Conservation (phyloP, 1,140 invertebrate species). For the Orius insidiosus region DNA sequence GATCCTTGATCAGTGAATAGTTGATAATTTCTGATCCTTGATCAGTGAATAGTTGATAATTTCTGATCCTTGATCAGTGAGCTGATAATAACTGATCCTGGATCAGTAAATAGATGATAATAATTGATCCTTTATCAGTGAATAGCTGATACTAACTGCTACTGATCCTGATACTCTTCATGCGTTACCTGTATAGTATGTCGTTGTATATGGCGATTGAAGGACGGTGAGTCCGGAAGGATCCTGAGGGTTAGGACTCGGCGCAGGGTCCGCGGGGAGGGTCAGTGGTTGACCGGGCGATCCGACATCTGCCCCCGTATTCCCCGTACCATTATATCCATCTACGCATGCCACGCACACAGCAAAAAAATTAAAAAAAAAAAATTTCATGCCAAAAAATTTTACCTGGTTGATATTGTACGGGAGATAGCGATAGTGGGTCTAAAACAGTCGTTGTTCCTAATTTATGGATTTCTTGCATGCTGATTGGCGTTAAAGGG, state of each 20-base stretch:
- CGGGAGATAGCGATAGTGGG: constrained; percentile 18
- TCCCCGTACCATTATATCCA: not conserved
- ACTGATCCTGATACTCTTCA: no score
- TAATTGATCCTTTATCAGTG: no score
- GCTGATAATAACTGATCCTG: no score
- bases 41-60: no score
- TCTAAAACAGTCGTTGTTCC: constrained; percentile 19
- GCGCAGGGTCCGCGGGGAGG: constrained; percentile 35
- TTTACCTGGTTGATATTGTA: constrained; percentile 18
- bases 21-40: no score
- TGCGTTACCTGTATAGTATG: constrained; percentile 23
- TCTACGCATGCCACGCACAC: constrained; percentile 1
- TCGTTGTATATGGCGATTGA: constrained; percentile 31
- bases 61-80: no score
- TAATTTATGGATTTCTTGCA: constrained; percentile 48
- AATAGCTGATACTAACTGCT: no score
- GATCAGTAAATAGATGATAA: no score
- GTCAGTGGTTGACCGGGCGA: constrained; percentile 32
- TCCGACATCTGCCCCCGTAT: constrained; percentile 23
- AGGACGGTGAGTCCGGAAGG: constrained; percentile 28
- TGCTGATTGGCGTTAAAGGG: constrained; percentile 54
- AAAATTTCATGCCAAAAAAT: constrained; percentile 21
- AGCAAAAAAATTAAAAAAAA: constrained; percentile 19
- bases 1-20: no score
- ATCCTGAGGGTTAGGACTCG: constrained; percentile 30